These are phyloP conservation scores for Microlaimidae sp. DNA, from an alignment of 2,888 invertebrate genomes.

Conservation along the genomic window DNA sequence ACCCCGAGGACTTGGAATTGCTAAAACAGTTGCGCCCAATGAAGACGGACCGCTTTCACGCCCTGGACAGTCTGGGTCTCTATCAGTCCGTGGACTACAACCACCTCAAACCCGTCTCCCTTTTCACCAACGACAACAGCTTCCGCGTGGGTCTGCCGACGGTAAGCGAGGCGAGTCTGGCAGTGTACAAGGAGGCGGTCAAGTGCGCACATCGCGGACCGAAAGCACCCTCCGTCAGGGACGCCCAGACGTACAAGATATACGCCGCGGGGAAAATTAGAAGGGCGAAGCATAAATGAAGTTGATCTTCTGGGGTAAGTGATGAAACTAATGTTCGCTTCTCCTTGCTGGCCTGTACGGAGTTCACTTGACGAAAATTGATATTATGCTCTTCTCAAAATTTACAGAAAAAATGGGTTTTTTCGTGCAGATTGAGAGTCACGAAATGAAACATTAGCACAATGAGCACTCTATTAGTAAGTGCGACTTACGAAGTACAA, in stretches of 20 bases:
- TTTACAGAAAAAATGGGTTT: no score
- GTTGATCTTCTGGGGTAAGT: no score
- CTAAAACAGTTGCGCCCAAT: background rate
- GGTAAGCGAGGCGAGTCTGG: conserved; percentile 3
- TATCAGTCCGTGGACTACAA: background rate
- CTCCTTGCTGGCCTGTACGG: no score
- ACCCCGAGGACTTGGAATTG: background rate
- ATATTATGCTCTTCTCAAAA: no score
- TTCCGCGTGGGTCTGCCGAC: conserved; percentile 8
- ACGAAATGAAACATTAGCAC: no score
- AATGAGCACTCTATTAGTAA: no score
- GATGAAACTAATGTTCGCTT: no score
- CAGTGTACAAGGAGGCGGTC: background rate
- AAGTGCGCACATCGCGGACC: background rate
- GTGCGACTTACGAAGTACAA: no score
- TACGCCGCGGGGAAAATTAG: no score
- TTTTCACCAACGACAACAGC: conserved; percentile 10
- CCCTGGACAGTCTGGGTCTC: background rate
- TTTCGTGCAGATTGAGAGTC: no score
- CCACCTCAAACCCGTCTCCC: background rate
- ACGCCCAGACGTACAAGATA: background rate
- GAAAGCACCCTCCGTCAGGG: background rate
- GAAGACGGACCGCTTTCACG: background rate
- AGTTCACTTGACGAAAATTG: no score
- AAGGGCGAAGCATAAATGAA: no score